phyloP scores from a whole-genome alignment of 2,888 invertebrate species.

The Onthophagus sagittarius region DNA sequence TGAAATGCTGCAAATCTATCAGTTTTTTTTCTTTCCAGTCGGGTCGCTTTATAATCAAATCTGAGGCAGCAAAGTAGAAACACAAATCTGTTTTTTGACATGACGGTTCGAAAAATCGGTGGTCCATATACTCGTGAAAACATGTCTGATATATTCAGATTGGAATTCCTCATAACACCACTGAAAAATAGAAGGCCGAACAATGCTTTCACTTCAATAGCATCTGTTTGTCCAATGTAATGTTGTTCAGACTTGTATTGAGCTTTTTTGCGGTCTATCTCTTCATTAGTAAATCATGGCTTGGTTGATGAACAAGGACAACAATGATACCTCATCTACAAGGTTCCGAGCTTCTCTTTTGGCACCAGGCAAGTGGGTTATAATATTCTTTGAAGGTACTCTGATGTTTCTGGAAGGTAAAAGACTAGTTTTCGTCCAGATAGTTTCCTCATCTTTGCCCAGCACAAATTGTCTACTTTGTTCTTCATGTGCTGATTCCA shows the following conservation, averaged over 20 bases:
- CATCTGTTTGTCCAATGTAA: neutral
- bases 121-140: neutral
- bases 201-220: neutral
- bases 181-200: neutral
- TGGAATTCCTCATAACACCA: neutral
- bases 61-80: conserved; percentile 20
- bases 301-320: neutral
- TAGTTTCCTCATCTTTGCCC: too few relatives aligned
- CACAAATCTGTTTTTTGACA: conserved; percentile 16
- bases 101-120: conserved; percentile 13
- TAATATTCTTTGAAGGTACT: neutral
- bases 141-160: neutral
- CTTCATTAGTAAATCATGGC: neutral
- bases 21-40: conserved; percentile 21
- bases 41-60: conserved; percentile 27
- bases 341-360: neutral
- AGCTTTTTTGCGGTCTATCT: neutral
- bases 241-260: neutral
- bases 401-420: neutral
- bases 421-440: too few relatives aligned
- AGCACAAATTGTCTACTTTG: too few relatives aligned
- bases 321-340: neutral
- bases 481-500: too few relatives aligned
- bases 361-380: neutral
- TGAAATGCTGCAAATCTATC: conserved; percentile 30